Percentiles rank a stretch among this genome's conserved stretches.
These are phyloP conservation scores for Neodon shergylaensis DNA, from an alignment of 2,113 vertebrate species.

Conservation along the genomic window DNA sequence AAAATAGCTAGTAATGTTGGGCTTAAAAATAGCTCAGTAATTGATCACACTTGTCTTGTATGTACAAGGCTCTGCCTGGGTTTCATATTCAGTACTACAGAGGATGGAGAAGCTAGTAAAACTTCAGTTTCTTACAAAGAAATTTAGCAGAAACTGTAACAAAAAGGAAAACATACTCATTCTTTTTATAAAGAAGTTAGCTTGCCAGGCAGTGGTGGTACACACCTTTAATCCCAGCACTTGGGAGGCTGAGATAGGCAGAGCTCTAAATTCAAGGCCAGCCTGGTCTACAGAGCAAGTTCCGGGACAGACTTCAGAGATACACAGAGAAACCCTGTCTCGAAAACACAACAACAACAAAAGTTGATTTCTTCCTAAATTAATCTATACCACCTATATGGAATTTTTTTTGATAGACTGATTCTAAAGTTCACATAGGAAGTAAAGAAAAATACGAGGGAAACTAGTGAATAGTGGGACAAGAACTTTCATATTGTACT, in stretches of 20 bases:
- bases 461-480: neutral
- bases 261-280: too few species aligned
- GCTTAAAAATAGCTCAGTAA: neutral
- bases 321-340: too few species aligned
- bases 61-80: neutral
- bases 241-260: too few species aligned
- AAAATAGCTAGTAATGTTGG: neutral
- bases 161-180: neutral
- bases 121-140: constrained; percentile 9
- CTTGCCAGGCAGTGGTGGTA: too few species aligned
- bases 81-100: neutral
- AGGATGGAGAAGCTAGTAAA: neutral
- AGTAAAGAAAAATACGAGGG: neutral
- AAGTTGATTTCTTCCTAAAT: neutral
- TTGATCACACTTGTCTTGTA: neutral
- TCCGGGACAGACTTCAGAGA: too few species aligned
- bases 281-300: too few species aligned
- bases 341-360: too few species aligned
- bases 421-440: neutral
- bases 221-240: too few species aligned
- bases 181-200: neutral
- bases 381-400: neutral
- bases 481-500: neutral
- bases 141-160: neutral
- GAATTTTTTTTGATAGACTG: neutral